Conservation (phyloP, 2,113 vertebrate species). For the Neodon shergylaensis region DNA sequence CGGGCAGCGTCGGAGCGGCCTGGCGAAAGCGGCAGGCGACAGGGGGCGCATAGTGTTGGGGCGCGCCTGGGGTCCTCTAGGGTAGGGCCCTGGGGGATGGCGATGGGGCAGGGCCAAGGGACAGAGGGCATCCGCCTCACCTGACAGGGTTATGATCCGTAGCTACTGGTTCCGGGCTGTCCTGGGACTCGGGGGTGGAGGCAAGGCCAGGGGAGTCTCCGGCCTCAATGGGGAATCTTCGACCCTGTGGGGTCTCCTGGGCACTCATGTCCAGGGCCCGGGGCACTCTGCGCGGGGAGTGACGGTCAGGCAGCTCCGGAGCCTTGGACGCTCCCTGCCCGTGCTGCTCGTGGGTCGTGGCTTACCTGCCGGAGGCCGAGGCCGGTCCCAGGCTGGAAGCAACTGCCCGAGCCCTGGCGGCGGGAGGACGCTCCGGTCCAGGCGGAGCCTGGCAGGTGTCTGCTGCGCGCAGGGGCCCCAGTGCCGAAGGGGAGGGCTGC, state of each 20-base stretch:
- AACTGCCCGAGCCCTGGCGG: conserved; percentile 74
- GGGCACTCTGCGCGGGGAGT: conserved; percentile 47
- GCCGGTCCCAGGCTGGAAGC: conserved; percentile 75
- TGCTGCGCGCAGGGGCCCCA: conserved; percentile 2
- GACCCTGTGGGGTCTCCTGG: conserved; percentile 74
- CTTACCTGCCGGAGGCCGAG: conserved; percentile 76
- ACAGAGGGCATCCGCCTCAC: conserved; percentile 55
- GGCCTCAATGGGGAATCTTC: conserved; percentile 85
- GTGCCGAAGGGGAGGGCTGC: conserved; percentile 58
- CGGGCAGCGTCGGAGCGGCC: conserved; percentile 81
- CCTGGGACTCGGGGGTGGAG: conserved; percentile 68
- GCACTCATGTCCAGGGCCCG: conserved; percentile 81
- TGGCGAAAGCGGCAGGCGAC: conserved; percentile 25
- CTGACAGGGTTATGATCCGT: conserved; percentile 77
- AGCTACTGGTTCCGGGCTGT: conserved; percentile 72
- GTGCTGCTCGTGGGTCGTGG: not conserved
- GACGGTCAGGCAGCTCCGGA: conserved; percentile 40
- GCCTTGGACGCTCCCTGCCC: not conserved
- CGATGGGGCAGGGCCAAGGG: not conserved
- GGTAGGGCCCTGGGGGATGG: not conserved
- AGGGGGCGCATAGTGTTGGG: not conserved
- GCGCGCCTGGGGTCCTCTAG: not conserved
- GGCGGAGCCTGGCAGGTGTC: conserved; percentile 77
- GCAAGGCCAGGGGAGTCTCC: conserved; percentile 84
- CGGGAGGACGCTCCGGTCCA: conserved; percentile 72